phyloP scores from a whole-genome alignment of 2,797 vertebrate species.

The Rhabdophis nuchalis region DNA sequence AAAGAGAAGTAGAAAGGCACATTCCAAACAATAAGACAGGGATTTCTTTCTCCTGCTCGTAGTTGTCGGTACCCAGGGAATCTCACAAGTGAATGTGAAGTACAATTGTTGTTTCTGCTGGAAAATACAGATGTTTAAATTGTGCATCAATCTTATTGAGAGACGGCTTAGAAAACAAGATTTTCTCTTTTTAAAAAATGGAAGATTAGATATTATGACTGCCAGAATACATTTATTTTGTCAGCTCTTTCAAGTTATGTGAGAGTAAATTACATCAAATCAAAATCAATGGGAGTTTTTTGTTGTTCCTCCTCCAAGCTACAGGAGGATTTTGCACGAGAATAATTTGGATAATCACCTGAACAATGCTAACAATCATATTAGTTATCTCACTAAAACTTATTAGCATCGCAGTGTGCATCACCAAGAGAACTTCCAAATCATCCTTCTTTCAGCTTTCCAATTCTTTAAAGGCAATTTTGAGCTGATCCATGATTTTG shows the following conservation, averaged over 20 bases:
- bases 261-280: background rate
- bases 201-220: background rate
- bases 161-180: background rate
- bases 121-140: background rate
- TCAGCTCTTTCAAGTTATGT: background rate
- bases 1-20: conserved; percentile 11
- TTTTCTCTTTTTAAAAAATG: background rate
- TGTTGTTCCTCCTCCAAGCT: background rate
- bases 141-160: background rate
- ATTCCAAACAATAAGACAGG: background rate
- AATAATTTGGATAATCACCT: background rate
- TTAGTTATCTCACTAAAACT: background rate
- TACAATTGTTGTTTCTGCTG: background rate
- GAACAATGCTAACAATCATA: background rate
- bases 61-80: fast-evolving
- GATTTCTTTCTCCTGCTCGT: background rate
- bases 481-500: background rate
- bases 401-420: background rate
- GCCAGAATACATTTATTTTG: background rate
- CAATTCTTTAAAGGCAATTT: background rate
- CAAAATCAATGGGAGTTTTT: background rate
- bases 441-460: background rate
- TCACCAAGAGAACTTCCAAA: background rate
- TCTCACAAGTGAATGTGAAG: background rate
- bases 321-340: background rate